These are phyloP conservation scores for Oncorhynchus masou DNA, from an alignment of 2,113 vertebrate species.

Conservation along the genomic window DNA sequence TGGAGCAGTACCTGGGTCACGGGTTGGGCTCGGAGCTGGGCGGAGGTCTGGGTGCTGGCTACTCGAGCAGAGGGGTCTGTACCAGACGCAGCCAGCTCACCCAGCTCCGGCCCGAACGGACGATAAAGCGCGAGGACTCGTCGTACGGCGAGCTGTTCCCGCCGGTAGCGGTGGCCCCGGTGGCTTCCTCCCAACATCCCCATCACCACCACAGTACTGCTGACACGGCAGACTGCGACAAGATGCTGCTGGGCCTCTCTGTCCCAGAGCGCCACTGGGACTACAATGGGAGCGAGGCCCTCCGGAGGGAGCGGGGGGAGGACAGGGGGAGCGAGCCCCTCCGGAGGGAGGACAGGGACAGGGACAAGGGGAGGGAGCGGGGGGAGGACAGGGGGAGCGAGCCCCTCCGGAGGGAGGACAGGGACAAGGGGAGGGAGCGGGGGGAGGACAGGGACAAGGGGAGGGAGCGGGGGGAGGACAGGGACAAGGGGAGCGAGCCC, in stretches of 20 bases:
- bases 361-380: too few relatives aligned
- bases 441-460: too few relatives aligned
- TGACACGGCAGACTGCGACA: slow-evolving; percentile 72
- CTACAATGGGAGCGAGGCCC: slow-evolving; percentile 75
- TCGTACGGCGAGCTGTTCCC: slow-evolving; percentile 65
- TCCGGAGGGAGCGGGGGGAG: background rate
- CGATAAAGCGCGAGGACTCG: slow-evolving; percentile 75
- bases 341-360: too few relatives aligned
- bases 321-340: too few relatives aligned
- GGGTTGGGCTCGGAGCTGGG: slow-evolving; percentile 54
- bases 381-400: too few relatives aligned
- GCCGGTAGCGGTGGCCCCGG: slow-evolving; percentile 61
- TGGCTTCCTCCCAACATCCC: slow-evolving; percentile 24
- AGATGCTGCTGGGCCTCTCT: slow-evolving; percentile 52
- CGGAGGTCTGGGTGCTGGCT: slow-evolving; percentile 68
- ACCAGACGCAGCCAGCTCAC: slow-evolving; percentile 76
- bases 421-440: too few relatives aligned
- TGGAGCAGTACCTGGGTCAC: slow-evolving; percentile 61
- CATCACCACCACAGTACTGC: slow-evolving; percentile 35
- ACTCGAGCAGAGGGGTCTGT: slow-evolving; percentile 66
- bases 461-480: too few relatives aligned
- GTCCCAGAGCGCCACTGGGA: slow-evolving; percentile 72
- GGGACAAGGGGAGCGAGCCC: too few relatives aligned
- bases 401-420: too few relatives aligned
- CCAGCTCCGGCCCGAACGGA: slow-evolving; percentile 70